Percentiles rank a stretch among this genome's conserved stretches.
phyloP scores from a whole-genome alignment of 2,888 invertebrate species.

The Lycaena phlaeas region DNA sequence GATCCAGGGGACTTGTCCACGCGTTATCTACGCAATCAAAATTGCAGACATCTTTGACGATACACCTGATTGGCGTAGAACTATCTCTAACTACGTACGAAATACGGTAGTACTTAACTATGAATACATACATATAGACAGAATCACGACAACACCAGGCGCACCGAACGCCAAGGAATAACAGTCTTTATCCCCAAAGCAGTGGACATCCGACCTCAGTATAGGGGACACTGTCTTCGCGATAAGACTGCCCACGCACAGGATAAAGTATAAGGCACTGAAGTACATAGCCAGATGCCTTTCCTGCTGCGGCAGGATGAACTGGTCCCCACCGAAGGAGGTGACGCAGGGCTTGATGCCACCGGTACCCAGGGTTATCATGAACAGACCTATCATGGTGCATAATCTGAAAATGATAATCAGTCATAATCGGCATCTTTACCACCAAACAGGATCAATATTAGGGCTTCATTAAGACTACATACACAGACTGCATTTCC shows the following conservation, averaged over 20 bases:
- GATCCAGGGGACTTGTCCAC: too few relatives aligned
- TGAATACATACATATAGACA: slow-evolving; percentile 76
- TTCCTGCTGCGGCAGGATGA: slow-evolving; percentile 75
- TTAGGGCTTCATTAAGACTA: too few relatives aligned
- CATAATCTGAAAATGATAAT: slow-evolving; percentile 54
- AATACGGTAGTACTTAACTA: too few relatives aligned
- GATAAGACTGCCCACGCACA: slow-evolving; percentile 78
- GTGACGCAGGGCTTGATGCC: slow-evolving; percentile 89
- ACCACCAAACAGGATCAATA: too few relatives aligned
- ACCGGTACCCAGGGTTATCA: slow-evolving; percentile 84
- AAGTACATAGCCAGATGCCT: slow-evolving; percentile 80
- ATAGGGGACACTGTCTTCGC: slow-evolving; percentile 84
- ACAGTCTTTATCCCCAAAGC: slow-evolving; percentile 78
- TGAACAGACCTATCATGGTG: slow-evolving; percentile 76
- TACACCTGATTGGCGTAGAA: too few relatives aligned
- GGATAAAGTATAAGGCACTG: slow-evolving; percentile 81
- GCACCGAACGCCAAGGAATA: slow-evolving; percentile 84
- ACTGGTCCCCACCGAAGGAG: slow-evolving; percentile 88
- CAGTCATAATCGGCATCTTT: too few relatives aligned
- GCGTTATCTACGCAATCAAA: too few relatives aligned
- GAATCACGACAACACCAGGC: slow-evolving; percentile 80
- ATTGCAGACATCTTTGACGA: too few relatives aligned
- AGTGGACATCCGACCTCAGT: slow-evolving; percentile 77
- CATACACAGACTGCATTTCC: too few relatives aligned
- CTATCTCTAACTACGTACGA: too few relatives aligned